These are phyloP conservation scores for Pagrus major DNA, from an alignment of 2,113 vertebrate genomes.

Conservation along the genomic window DNA sequence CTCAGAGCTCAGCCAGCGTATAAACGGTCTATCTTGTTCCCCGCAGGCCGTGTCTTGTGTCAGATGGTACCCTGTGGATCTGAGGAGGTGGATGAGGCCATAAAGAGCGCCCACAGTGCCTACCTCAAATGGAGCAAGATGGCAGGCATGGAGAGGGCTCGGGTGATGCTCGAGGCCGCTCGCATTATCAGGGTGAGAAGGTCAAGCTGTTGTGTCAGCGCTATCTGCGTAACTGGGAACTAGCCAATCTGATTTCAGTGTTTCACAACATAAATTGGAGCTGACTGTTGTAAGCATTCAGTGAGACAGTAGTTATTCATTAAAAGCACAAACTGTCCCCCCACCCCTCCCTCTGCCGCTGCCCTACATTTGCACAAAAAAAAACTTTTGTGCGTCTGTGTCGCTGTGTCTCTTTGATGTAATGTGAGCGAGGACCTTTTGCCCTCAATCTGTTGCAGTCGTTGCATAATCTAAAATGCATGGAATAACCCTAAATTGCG, in stretches of 20 bases:
- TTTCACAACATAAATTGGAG: conserved; percentile 30
- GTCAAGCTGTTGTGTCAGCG: rapidly evolving
- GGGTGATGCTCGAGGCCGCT: conserved; percentile 93
- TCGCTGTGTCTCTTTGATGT: not conserved
- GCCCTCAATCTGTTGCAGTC: not conserved
- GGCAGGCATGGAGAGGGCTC: conserved; percentile 91
- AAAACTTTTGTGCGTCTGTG: not conserved
- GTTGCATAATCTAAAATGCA: conserved; percentile 1
- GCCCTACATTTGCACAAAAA: conserved; percentile 31
- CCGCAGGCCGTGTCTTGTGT: conserved; percentile 89
- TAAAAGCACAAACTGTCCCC: not conserved
- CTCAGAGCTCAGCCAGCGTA: not conserved
- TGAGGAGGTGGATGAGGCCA: conserved; percentile 90
- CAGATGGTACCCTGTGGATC: conserved; percentile 89
- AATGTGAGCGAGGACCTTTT: not conserved
- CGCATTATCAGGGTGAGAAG: conserved; percentile 90
- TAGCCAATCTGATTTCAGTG: not conserved
- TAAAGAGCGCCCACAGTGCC: conserved; percentile 90
- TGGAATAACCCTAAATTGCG: not conserved
- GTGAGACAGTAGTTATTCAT: conserved; percentile 48
- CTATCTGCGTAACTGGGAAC: rapidly evolving
- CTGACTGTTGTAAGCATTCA: not conserved
- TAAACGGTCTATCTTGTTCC: not conserved
- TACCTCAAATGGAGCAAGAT: conserved; percentile 91
- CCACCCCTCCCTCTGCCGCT: rapidly evolving